Evolutionary conservation across 2,888 invertebrate genomes (phyloP), one percentile per base, ranked within the genome.

Genomic region (Chrysolina oricalcia): DNA sequence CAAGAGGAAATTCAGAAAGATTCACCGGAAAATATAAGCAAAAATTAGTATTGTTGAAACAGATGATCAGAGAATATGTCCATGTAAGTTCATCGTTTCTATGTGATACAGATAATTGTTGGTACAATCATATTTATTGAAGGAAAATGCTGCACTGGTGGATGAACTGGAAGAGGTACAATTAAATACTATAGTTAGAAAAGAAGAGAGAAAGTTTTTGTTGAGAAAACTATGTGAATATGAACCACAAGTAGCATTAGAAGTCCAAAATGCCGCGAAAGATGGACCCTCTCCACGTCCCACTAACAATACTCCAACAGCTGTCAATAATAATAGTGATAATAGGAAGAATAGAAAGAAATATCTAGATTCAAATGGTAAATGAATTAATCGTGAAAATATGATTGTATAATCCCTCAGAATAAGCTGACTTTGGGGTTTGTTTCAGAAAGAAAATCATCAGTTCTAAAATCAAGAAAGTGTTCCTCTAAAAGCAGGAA

Each of bases 141-240:
- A 95, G 95, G 95, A 95, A 90, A 96, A 95, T 90, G 94, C 95
- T 70, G 94, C 95, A 6, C 87, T 97, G 2, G 96, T 97, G 88
- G 97, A 97, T 90, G 96, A 97, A 90, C 94, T 97, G 17, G 93
- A 95, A 0, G 92, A 94, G 87, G 92, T 95, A 78, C 97, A 97
- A 89, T 94, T 96, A 83, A 95, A 95, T 87, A 92, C 96, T 66
- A 88, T 94, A 35, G 91, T 94, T 70, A 93, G 94, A 0, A 95
- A 95, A 85, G 96, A 97, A 86, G 97, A 97, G 87, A 91, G 97
- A 77, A 92, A 95, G 80, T 96, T 93, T 88, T 89, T 97, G 59
- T 89, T 96, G 40, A 92, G 93, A 79, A 96, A 96, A 87, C 88
- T 97, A 21, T 91, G 94, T 82, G 93, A 93, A 83, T 92, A 92